Conservation (phyloP, 2,113 vertebrate species). For the Lepus timidus region DNA sequence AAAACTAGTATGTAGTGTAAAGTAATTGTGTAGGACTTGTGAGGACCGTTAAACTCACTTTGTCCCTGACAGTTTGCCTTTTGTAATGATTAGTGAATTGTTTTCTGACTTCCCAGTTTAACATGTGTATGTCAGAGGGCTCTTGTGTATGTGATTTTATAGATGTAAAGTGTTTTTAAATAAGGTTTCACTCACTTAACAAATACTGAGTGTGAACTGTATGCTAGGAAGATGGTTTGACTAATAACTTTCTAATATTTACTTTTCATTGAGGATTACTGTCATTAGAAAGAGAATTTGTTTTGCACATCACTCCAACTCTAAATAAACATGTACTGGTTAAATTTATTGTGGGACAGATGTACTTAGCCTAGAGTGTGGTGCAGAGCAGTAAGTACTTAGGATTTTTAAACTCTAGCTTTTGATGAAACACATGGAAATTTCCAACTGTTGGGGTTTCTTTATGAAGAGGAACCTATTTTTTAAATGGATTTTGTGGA, state of each 20-base stretch:
- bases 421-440: conserved; percentile 55
- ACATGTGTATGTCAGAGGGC: neutral
- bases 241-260: conserved; percentile 24
- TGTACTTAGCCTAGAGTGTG: neutral
- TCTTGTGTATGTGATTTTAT: conserved; percentile 21
- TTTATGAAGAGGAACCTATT: conserved; percentile 64
- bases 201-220: conserved; percentile 4
- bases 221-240: neutral
- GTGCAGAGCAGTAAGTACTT: neutral
- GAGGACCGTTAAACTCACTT: neutral
- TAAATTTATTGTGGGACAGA: neutral
- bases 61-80: neutral
- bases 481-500: conserved; percentile 47
- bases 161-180: conserved; percentile 41
- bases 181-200: conserved; percentile 41
- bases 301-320: conserved; percentile 48
- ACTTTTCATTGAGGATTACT: conserved; percentile 45
- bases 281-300: conserved; percentile 13
- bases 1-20: conserved; percentile 5
- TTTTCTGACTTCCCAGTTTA: conserved; percentile 44
- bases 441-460: conserved; percentile 44
- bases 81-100: conserved; percentile 36
- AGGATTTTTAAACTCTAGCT: neutral
- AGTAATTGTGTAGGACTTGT: conserved; percentile 9
- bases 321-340: conserved; percentile 5